Evolutionary conservation across 2,113 vertebrate genomes (phyloP).

Genomic region (Eonycteris spelaea): DNA sequence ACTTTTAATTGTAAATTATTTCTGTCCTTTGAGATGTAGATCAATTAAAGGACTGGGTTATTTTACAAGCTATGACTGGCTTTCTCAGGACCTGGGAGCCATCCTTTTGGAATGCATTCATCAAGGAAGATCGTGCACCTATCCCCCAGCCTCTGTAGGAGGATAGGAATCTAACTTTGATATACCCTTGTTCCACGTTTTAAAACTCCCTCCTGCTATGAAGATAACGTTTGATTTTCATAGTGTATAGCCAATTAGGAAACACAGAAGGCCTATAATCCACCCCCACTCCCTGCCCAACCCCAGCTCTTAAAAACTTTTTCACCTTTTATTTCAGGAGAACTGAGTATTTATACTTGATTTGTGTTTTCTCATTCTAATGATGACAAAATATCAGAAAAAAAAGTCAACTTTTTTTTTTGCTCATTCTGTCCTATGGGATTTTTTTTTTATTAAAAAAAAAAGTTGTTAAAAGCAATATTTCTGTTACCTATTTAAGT

Average conservation of each 20-base stretch:
- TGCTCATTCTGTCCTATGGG: neutral
- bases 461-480: neutral
- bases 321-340: neutral
- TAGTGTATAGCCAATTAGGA: neutral
- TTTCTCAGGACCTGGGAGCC: neutral
- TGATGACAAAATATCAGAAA: neutral
- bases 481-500: neutral
- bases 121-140: neutral
- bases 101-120: neutral
- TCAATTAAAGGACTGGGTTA: neutral
- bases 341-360: neutral
- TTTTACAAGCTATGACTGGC: neutral
- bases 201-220: neutral
- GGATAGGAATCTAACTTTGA: neutral
- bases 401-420: neutral
- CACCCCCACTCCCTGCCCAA: neutral
- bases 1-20: neutral
- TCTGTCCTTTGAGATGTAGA: neutral
- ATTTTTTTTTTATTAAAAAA: neutral
- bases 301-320: neutral
- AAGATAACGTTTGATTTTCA: neutral
- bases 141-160: neutral
- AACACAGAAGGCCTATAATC: neutral
- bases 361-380: neutral
- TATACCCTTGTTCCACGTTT: neutral